Base-by-base conservation (phyloP, 2,888 invertebrate genomes). In the Achlya flavicornis region DNA sequence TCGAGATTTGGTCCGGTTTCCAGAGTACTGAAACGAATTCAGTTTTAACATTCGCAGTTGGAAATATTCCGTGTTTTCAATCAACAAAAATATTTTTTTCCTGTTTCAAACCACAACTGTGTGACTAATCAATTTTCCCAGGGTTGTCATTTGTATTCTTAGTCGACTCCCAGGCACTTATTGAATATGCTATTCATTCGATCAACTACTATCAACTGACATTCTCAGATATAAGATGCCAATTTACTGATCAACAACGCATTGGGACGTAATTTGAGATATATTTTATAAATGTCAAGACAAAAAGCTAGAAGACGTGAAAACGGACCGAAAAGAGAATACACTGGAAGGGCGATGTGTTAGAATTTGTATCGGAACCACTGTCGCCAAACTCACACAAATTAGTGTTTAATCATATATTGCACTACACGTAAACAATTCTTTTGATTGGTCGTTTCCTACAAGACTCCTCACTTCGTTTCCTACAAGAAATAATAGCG, bases 231-330 rank as follows among this genome's bases (percentile, higher is more conserved):
- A 53, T 19, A 14, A 19, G 19, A 53, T 19, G 53, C 53, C 53
- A 53, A 53, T 53, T 53, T 53, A 53, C 53, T n/a, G 16, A 53
- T 53, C 19, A 53, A 53, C n/a, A 1, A 53, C n/a, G 19, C 16
- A 19, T 53, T 5, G 19, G 19, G 53, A 53, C 53, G 19, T 19
- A 53, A 53, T 19, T 19, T 53, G 53, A 53, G 53, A 19, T 53
- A 8, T 53, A 19, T 19, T 48, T 53, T 53, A 53, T 10, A 26
- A 41, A 60, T 60, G 26, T 26, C 43, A 41, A 16, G 12, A 16
- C 3, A 60, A 60, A 41, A 60, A 43, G 41, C 59, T 41, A 41
- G 41, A 16, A 19, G 59, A 35, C 33, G 59, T 41, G 41, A 19
- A n/a, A n/a, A n/a, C n/a, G n/a, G n/a, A n/a, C n/a, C n/a, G n/a